These are phyloP conservation scores for Variabilichromis moorii DNA, from an alignment of 2,113 vertebrate genomes.

Conservation along the genomic window DNA sequence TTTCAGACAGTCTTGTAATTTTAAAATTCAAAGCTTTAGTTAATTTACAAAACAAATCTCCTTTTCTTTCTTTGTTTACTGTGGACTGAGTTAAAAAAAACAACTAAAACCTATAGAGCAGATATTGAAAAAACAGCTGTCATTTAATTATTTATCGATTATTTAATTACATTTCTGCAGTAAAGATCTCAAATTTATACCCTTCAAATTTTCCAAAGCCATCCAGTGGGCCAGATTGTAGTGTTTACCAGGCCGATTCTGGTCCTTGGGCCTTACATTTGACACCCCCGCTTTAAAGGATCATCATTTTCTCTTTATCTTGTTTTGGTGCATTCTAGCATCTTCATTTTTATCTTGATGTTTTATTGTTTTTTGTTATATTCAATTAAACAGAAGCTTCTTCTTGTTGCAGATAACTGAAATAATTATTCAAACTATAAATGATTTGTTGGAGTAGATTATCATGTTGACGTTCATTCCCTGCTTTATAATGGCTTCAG, in stretches of 20 bases:
- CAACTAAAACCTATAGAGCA: background rate
- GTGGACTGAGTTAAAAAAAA: background rate
- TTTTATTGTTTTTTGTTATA: background rate
- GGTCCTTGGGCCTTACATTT: background rate
- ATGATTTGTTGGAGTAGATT: background rate
- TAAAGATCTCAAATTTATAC: background rate
- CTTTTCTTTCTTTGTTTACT: background rate
- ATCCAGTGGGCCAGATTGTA: background rate
- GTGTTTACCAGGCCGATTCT: background rate
- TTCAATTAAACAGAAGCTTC: background rate
- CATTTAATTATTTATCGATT: background rate
- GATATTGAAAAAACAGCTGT: background rate
- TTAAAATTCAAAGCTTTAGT: background rate
- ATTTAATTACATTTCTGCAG: background rate
- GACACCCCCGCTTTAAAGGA: background rate
- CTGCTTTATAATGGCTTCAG: background rate
- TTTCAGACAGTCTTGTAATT: background rate
- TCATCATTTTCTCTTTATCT: background rate
- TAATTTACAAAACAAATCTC: background rate
- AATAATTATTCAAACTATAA: background rate
- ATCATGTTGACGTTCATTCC: background rate
- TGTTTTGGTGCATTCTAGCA: background rate
- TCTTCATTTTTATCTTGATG: background rate
- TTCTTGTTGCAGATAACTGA: background rate
- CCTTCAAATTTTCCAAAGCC: background rate